Percentiles rank a stretch among this genome's conserved stretches.
phyloP scores from a whole-genome alignment of 2,797 vertebrate species.

The Eidolon dupreanum region DNA sequence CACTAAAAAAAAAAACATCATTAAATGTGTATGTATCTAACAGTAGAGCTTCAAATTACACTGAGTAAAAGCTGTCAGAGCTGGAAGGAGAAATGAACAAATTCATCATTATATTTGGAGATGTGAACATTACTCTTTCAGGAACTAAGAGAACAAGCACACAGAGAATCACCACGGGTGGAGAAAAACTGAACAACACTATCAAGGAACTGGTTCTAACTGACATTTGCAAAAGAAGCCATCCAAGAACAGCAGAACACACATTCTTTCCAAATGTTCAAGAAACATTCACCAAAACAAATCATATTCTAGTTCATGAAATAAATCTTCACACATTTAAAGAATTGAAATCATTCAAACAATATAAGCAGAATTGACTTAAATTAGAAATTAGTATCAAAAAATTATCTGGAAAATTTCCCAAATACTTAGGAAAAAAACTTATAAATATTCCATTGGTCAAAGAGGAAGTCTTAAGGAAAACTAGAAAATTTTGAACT shows the following conservation, averaged over 20 bases:
- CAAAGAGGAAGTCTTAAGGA: background rate
- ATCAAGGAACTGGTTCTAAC: background rate
- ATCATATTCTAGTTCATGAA: background rate
- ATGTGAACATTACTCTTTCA: background rate
- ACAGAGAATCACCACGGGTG: background rate
- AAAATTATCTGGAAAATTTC: background rate
- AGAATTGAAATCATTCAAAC: background rate
- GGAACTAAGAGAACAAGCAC: background rate
- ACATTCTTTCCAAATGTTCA: background rate
- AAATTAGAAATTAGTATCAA: slow-evolving; percentile 15
- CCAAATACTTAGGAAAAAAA: background rate
- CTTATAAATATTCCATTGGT: background rate
- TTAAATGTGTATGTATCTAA: background rate
- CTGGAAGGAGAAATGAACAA: background rate
- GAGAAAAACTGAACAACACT: background rate
- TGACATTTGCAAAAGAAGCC: background rate
- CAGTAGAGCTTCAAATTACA: background rate
- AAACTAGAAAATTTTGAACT: slow-evolving; percentile 8
- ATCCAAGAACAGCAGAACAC: background rate
- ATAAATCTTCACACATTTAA: background rate
- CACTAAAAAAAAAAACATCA: background rate
- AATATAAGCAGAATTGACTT: background rate
- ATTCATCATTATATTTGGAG: background rate
- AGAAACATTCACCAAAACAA: background rate
- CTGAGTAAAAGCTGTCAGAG: background rate